Percentiles rank a stretch among this genome's conserved stretches.
phyloP scores from a whole-genome alignment of 2,797 vertebrate species.

The Corythornis leucogaster region DNA sequence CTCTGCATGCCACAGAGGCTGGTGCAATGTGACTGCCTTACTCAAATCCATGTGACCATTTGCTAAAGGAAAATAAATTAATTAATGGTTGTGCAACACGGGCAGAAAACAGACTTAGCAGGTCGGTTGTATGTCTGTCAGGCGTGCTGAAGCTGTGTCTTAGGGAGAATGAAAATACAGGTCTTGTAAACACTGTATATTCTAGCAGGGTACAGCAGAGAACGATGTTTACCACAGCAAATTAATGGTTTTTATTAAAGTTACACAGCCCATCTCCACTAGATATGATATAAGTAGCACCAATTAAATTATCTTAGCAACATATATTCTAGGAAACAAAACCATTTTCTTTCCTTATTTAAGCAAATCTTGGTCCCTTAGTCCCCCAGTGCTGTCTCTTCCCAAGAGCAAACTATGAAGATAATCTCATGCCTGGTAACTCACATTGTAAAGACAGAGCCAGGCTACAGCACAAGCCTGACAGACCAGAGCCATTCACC shows the following conservation, averaged over 20 bases:
- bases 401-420: background rate
- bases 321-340: background rate
- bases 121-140: background rate
- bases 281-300: background rate
- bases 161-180: background rate
- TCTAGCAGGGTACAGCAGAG: background rate
- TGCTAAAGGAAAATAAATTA: background rate
- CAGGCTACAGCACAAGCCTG: background rate
- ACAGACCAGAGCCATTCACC: background rate
- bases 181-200: background rate
- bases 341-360: background rate
- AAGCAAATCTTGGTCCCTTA: background rate
- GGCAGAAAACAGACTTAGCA: background rate
- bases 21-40: background rate
- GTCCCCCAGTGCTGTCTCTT: background rate
- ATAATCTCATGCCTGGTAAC: background rate
- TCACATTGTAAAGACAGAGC: background rate
- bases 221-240: background rate
- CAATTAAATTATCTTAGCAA: background rate
- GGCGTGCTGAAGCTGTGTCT: background rate
- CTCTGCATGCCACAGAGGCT: background rate
- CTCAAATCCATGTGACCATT: background rate
- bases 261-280: background rate
- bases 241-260: background rate
- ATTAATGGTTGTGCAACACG: background rate